Evolutionary conservation across 2,113 vertebrate species (phyloP), one percentile per base, ranked within the genome.

Genomic region (Romanogobio albipinnatus): DNA sequence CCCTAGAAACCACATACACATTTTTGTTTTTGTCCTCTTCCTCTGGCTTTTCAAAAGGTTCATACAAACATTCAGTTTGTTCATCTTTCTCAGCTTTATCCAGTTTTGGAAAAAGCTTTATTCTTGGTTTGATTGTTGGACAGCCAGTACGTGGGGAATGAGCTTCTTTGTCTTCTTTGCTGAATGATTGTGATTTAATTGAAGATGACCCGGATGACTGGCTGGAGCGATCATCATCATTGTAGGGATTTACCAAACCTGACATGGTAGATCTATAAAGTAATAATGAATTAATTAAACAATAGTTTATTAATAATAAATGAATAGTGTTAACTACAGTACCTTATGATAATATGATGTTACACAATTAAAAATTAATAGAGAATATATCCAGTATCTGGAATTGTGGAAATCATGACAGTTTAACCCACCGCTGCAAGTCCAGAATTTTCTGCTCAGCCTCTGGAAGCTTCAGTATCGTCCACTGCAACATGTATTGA

Each of bases 401-500:
- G 15, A 53, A 17, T 53, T 53, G 15, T 0, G 15, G 51, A 53
- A 53, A 53, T 53, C 15, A 53, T 53, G 51, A 53, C 15, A 53
- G 17, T 22, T 53, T 56, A 76, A 56, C 26, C 15, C 24, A 76
- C 49, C 4, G 9, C 17, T 53, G 15, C 2, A 8, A 76, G 8
- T n/a, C 1, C 26, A 1, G 51, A 56, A 76, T 33, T 56, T 10
- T 76, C 49, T 10, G 8, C 26, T 36, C 51, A 56, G 49, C 49
- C 24, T 76, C 49, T n/a, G 76, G 56, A 59, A 78, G 56, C 56
- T 78, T 78, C 36, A 59, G 11, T 15, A 39, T 4, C 3, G 29
- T 78, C 56, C 76, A 78, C 11, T 78, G 33, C 22, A 78, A 78
- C 76, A 78, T 78, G 1, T 9, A 36, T 15, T 78, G 5, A 3